A percentile compares a stretch with the other conserved stretches of the same genome.
phyloP scores from a whole-genome alignment of 2,888 invertebrate genomes.

The Dryobotodes eremita region DNA sequence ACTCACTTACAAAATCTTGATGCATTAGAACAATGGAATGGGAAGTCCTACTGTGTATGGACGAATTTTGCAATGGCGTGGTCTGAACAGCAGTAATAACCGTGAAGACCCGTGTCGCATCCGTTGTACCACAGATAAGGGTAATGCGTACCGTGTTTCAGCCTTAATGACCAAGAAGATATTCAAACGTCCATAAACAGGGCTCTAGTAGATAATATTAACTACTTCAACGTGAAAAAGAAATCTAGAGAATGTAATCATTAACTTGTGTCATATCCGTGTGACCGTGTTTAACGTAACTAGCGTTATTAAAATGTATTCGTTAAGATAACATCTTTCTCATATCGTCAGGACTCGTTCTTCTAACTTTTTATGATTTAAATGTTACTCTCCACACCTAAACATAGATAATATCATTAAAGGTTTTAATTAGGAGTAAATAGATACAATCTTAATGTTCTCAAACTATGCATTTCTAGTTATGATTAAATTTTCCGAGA shows the following conservation, averaged over 20 bases:
- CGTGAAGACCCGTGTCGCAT: constrained; percentile 67
- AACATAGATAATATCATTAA: constrained; percentile 13
- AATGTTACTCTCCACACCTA: constrained; percentile 19
- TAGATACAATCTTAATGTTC: constrained; percentile 39
- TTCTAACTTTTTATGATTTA: constrained; percentile 19
- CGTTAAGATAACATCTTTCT: constrained; percentile 45
- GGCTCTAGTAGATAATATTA: constrained; percentile 45
- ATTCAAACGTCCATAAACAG: constrained; percentile 41
- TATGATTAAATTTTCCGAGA: constrained; percentile 10
- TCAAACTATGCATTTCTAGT: constrained; percentile 20
- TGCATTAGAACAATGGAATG: constrained; percentile 84
- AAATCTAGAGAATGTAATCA: constrained; percentile 58
- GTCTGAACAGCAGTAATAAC: constrained; percentile 64
- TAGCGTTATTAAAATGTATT: constrained; percentile 36
- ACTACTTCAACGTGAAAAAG: constrained; percentile 51
- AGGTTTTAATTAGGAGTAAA: constrained; percentile 40
- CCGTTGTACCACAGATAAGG: constrained; percentile 72
- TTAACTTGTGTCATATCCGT: constrained; percentile 59
- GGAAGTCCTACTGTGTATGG: constrained; percentile 77
- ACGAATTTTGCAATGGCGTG: constrained; percentile 79
- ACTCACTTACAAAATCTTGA: constrained; percentile 79
- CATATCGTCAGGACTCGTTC: constrained; percentile 30
- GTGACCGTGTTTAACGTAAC: constrained; percentile 51
- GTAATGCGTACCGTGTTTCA: constrained; percentile 58
- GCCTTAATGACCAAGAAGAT: constrained; percentile 48